phyloP scores from a whole-genome alignment of 2,888 invertebrate species.

The Lamproptera curius region DNA sequence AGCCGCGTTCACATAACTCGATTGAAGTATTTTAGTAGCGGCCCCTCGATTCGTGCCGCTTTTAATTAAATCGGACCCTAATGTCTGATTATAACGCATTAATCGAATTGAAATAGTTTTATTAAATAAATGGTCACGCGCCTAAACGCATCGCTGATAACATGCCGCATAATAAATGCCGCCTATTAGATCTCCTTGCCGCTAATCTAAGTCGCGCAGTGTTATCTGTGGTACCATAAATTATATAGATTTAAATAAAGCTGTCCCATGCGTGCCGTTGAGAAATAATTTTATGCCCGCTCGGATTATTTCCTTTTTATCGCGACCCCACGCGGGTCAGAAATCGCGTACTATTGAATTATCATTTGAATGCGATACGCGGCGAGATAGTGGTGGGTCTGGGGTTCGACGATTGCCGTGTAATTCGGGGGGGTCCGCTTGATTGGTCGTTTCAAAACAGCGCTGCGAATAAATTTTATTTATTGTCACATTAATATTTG shows the following conservation, averaged over 20 bases:
- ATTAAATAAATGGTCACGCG: slow-evolving; percentile 58
- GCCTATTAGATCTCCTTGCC: slow-evolving; percentile 56
- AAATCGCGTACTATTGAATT: slow-evolving; percentile 72
- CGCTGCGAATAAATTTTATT: slow-evolving; percentile 40
- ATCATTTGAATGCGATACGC: slow-evolving; percentile 74
- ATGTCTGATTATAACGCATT: too few relatives aligned
- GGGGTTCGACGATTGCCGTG: slow-evolving; percentile 59
- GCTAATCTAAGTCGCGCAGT: slow-evolving; percentile 48
- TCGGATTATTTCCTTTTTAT: slow-evolving; percentile 63
- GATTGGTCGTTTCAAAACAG: slow-evolving; percentile 47
- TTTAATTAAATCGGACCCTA: slow-evolving; percentile 41
- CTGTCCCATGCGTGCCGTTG: slow-evolving; percentile 50
- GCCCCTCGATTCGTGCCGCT: slow-evolving; percentile 23
- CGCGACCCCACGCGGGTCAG: slow-evolving; percentile 53
- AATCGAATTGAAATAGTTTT: slow-evolving; percentile 55
- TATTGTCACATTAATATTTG: background rate
- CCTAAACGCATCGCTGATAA: slow-evolving; percentile 55
- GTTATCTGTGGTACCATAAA: slow-evolving; percentile 60
- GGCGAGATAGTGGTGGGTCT: slow-evolving; percentile 48
- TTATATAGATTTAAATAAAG: slow-evolving; percentile 56
- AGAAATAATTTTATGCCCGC: slow-evolving; percentile 66
- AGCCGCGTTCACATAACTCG: slow-evolving; percentile 14
- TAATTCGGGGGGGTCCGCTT: slow-evolving; percentile 46
- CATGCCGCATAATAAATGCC: slow-evolving; percentile 55
- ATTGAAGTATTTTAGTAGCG: slow-evolving; percentile 21